Base-by-base conservation (phyloP, 2,797 vertebrate species). In the Novumbra hubbsi region DNA sequence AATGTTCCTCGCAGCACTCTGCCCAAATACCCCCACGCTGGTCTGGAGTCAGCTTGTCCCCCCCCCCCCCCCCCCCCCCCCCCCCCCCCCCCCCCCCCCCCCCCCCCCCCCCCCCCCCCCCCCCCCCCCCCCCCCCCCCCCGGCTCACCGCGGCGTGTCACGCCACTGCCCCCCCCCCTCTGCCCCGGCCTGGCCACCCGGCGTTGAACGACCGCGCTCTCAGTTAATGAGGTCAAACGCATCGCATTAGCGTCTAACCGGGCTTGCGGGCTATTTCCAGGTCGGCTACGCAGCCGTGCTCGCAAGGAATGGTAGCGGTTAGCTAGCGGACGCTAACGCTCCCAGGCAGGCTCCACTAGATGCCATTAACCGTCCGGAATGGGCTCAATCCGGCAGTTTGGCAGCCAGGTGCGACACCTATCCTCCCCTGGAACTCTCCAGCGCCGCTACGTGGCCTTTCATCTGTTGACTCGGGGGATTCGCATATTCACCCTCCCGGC, bases 221-320 rank as follows among this genome's bases (percentile, higher is more conserved):
- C 78, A 89, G 83, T 82, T 87, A 90, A 92, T 86, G 85, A 88
- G 90, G 85, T 83, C 88, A 88, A 87, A 78, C 79, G 73, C 78
- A 72, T 74, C 28, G 50, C 34, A 73, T 84, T 87, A 85, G 80
- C 83, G 77, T 80, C 30, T 60, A 83, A 80, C 82, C 77, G 74
- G 55, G 74, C 73, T 60, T 24, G 16, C 30, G 80, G 3, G 71
- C 83, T 89, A 86, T 86, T 87, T 87, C 87, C 84, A 88, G 82
- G 72, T 78, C 71, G 71, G 78, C 76, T 9, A 5, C 71, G 34
- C 45, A 57, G 78, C 76, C 50, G 68, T 70, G 81, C 57, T 82
- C 73, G 41, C n/a, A 52, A 82, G 71, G 73, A 41, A 55, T 71
- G 55, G 78, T 73, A 69, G 76, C 68, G 15, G 1, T 60, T 73